phyloP scores from a whole-genome alignment of 1,140 invertebrate species.

The Drosophila bipectinata region DNA sequence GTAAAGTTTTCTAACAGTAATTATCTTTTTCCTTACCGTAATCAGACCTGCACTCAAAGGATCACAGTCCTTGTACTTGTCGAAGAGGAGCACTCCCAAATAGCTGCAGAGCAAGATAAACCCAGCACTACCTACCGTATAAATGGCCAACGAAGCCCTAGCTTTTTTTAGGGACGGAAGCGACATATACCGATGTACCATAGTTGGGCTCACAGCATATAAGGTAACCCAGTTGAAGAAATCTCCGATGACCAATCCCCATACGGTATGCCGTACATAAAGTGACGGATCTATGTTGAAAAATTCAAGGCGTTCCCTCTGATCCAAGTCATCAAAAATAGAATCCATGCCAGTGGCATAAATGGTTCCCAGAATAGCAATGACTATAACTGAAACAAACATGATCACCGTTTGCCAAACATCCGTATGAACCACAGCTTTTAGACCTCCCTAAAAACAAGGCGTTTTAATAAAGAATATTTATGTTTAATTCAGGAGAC shows the following conservation, averaged over 20 bases:
- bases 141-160: conserved; percentile 86
- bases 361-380: conserved; percentile 88
- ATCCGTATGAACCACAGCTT: conserved; percentile 94
- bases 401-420: conserved; percentile 92
- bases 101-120: conserved; percentile 90
- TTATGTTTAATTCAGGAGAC: neutral
- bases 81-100: conserved; percentile 90
- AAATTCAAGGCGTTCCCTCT: conserved; percentile 87
- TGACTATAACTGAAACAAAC: conserved; percentile 89
- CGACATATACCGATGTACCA: conserved; percentile 93
- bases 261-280: conserved; percentile 90
- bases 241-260: conserved; percentile 91
- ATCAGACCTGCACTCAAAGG: conserved; percentile 86
- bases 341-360: conserved; percentile 86
- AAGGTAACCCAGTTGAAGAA: conserved; percentile 91
- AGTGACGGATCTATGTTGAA: conserved; percentile 84
- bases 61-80: conserved; percentile 90
- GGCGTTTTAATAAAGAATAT: no score
- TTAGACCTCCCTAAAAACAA: conserved; percentile 87
- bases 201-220: conserved; percentile 93
- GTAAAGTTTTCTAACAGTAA: neutral
- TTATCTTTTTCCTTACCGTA: conserved; percentile 24
- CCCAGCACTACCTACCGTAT: conserved; percentile 87
- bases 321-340: conserved; percentile 85
- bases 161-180: conserved; percentile 88